Evolutionary conservation across 2,113 vertebrate genomes (phyloP).

Genomic region (Brienomyrus longianalis): DNA sequence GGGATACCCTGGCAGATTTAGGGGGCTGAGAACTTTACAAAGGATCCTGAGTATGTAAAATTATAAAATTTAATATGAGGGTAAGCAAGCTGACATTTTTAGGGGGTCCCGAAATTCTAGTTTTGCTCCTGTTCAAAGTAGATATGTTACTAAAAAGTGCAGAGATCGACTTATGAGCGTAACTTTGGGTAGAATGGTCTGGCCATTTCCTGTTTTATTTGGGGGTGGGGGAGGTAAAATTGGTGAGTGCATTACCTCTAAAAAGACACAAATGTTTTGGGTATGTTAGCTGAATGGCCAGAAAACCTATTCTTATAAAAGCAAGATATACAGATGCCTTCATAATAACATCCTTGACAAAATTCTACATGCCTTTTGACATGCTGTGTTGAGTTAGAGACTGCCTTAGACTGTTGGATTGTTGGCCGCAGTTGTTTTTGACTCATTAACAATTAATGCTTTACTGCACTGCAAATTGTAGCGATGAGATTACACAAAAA

Average conservation of each 20-base stretch:
- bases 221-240: not conserved
- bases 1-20: not conserved
- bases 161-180: not conserved
- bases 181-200: not conserved
- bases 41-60: not conserved
- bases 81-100: no score
- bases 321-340: not conserved
- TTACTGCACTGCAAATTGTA: not conserved
- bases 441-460: not conserved
- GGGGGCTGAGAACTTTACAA: not conserved
- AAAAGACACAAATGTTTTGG: not conserved
- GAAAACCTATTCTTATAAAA: not conserved
- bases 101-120: no score
- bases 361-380: not conserved
- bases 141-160: no score
- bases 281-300: not conserved
- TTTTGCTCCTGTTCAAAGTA: no score
- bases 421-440: not conserved
- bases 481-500: not conserved
- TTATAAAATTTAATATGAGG: no score
- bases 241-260: not conserved
- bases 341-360: not conserved
- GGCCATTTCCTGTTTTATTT: not conserved
- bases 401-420: not conserved
- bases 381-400: not conserved